Evolutionary conservation across 2,888 invertebrate genomes (phyloP), one percentile per base, ranked within the genome.

Genomic region (Microctonus brassicae): DNA sequence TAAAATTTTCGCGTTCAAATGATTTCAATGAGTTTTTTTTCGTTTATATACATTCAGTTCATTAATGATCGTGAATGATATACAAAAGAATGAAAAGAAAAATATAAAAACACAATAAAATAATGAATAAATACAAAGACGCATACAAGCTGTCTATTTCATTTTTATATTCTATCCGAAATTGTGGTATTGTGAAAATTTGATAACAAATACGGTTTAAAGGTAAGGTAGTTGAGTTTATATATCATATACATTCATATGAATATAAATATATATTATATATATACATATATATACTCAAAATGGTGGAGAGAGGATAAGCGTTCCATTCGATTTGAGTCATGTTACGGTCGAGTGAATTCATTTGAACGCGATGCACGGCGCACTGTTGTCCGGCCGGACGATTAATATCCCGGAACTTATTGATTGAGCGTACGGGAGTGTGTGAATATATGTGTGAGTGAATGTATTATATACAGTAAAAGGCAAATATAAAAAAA

Each of bases 331-430:
- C 62, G 67, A 72, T 70, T 64, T 53, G 52, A 62, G 63, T 68
- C 55, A 47, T 47, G 58, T 62, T 63, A 13, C 57, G 61, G 26
- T 69, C 66, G 69, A 60, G 34, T 53, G 68, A 73, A 73, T 63
- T 73, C 68, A 72, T 70, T 65, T 65, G 55, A 55, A 72, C 60
- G 47, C 24, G 64, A 26, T 64, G 29, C 47, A 62, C 64, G 52
- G 66, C 63, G 63, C 57, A 76, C 80, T 80, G 75, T 77, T 70
- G 77, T 75, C 74, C 75, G 74, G 69, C 73, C 73, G 72, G 68
- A 71, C 77, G 77, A 79, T 82, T 81, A 81, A 81, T 81, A 80
- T 78, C 70, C 77, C 73, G 72, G 76, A 79, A 79, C 76, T 80
- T 79, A 73, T 78, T 74, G 71, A 78, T 78, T 80, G 79, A 70